phyloP scores from a whole-genome alignment of 2,888 invertebrate genomes.

The Neoascia interrupta region DNA sequence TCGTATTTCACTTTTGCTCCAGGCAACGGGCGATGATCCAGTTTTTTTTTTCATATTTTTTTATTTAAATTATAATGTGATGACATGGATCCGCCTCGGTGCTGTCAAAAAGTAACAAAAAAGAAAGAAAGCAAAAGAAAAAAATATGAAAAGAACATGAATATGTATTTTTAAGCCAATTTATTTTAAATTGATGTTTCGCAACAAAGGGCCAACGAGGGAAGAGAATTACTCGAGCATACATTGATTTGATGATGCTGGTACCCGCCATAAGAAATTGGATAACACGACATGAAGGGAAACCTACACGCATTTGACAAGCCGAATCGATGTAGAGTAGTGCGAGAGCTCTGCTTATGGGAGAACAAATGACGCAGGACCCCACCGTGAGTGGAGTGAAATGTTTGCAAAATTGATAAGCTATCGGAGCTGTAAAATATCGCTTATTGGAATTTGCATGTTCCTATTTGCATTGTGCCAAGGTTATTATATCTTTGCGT shows the following conservation, averaged over 20 bases:
- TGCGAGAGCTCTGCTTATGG: too few relatives aligned
- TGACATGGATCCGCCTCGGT: conserved; percentile 14
- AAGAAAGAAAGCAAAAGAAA: background rate
- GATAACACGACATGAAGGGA: background rate
- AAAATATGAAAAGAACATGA: background rate
- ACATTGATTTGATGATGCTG: conserved; percentile 23
- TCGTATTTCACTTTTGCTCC: background rate
- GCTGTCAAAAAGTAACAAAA: background rate
- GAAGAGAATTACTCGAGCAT: background rate
- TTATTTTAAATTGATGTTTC: conserved; percentile 48
- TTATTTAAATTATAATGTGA: conserved; percentile 21
- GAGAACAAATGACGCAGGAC: too few relatives aligned
- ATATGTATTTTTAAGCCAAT: conserved; percentile 41
- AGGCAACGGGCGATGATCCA: conserved; percentile 14
- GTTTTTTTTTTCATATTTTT: background rate
- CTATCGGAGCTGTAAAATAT: too few relatives aligned
- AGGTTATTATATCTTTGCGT: too few relatives aligned
- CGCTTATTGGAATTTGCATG: too few relatives aligned
- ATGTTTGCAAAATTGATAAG: too few relatives aligned
- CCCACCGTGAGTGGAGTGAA: too few relatives aligned
- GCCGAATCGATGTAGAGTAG: too few relatives aligned
- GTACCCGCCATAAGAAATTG: too few relatives aligned
- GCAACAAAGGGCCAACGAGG: conserved; percentile 16
- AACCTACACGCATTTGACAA: too few relatives aligned
- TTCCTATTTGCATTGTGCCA: too few relatives aligned